Base-by-base conservation (phyloP, 2,113 vertebrate genomes). In the Serilophus lunatus region DNA sequence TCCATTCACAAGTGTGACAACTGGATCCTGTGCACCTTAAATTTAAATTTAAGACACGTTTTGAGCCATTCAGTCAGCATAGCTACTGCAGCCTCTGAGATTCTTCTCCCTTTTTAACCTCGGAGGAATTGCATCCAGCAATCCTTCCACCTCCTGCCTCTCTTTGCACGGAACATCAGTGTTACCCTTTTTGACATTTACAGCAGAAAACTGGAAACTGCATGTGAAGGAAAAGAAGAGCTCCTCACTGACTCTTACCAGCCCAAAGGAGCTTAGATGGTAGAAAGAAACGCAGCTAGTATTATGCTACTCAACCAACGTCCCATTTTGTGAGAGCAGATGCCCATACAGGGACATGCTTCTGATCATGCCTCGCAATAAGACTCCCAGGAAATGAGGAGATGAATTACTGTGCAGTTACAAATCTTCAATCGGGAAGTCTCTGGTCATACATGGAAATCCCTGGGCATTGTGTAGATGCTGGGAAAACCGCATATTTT, bases 171-270 rank as follows among this genome's bases (percentile, higher is more conserved):
- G 64, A 28, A 82, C 3, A 18, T 31, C 72, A 84, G 57, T 11
- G 1, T 72, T 71, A 75, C 81, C 61, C 92, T 82, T 86, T 64
- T 13, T 80, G 74, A 82, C 45, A 76, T 54, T 38, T 61, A 63
- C 69, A 71, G 60, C 17, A 82, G 40, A 76, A 93, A 94, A 82
- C 25, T 71, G 70, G 77, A 66, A 78, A 64, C 31, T 18, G 24
- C 24, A 38, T 3, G 71, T 11, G 74, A 91, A 86, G 29, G 54
- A 49, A 82, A 84, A 63, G n/a, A 51, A 42, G 31, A 86, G 72
- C 50, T 40, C 28, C 49, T 64, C 49, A 12, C 40, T 45, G 59
- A 47, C 40, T 80, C 63, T 40, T 2, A 7, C 33, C 64, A 78
- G 82, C 44, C 29, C 69, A 40, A 54, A 82, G 51, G 59, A 66